Percentiles rank a stretch among this genome's conserved stretches.
Conservation (phyloP, 2,888 invertebrate genomes). For the Parasteatoda lunata region DNA sequence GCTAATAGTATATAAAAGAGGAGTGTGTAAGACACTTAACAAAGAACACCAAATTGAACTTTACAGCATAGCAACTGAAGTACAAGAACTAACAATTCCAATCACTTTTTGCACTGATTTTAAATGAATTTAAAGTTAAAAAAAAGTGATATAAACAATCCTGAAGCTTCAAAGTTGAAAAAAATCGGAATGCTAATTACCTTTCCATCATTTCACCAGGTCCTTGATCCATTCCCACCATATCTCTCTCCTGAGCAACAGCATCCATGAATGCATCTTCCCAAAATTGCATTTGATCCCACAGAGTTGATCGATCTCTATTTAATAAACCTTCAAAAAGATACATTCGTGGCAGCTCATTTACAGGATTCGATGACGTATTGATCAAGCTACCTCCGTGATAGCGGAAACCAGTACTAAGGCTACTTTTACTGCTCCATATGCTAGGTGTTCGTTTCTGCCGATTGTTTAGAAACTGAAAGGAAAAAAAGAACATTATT, state of each 20-base stretch:
- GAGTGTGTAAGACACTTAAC: too few relatives aligned
- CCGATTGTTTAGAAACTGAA: slow-evolving; percentile 80
- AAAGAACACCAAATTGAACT: too few relatives aligned
- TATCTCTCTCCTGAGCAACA: slow-evolving; percentile 96
- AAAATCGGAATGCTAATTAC: slow-evolving; percentile 72
- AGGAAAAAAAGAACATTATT: not conserved
- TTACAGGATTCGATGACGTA: slow-evolving; percentile 87
- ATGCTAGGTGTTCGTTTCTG: slow-evolving; percentile 88
- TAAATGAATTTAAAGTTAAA: not conserved
- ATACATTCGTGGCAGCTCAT: slow-evolving; percentile 91
- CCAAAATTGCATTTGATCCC: slow-evolving; percentile 99
- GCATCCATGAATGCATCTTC: slow-evolving; percentile 99
- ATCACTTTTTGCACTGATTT: too few relatives aligned
- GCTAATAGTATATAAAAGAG: too few relatives aligned
- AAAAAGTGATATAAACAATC: not conserved
- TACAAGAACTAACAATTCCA: too few relatives aligned
- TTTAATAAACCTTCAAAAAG: slow-evolving; percentile 84
- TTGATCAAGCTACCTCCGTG: slow-evolving; percentile 89
- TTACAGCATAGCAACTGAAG: too few relatives aligned
- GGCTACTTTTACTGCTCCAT: slow-evolving; percentile 92
- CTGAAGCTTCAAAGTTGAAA: too few relatives aligned
- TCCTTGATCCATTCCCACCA: slow-evolving; percentile 99
- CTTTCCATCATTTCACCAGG: slow-evolving; percentile 99
- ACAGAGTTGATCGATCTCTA: slow-evolving; percentile 78
- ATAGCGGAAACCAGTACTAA: slow-evolving; percentile 90